Conservation (phyloP, 1,140 invertebrate genomes). For the Eufriesea mexicana region DNA sequence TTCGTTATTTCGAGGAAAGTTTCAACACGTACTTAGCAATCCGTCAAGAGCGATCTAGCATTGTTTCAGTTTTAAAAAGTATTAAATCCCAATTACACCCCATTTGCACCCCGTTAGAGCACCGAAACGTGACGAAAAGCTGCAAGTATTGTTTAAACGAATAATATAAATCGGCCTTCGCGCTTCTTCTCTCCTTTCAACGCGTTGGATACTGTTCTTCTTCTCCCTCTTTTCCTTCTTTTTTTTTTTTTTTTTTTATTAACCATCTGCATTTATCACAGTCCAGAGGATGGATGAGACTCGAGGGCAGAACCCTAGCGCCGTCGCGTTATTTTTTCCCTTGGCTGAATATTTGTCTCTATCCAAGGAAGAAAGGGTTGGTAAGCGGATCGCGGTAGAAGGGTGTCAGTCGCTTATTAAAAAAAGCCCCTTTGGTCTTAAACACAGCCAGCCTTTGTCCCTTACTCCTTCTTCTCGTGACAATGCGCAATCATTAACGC, state of each 20-base stretch:
- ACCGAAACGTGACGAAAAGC: neutral
- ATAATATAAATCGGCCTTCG: conserved; percentile 34
- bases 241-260: conserved; percentile 57
- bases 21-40: no score
- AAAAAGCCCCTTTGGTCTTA: conserved; percentile 60
- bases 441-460: conserved; percentile 58
- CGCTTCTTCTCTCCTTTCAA: conserved; percentile 28
- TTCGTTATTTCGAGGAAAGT: no score
- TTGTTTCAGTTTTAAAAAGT: neutral
- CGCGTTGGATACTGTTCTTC: neutral
- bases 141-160: conserved; percentile 22
- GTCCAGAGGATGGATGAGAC: conserved; percentile 61
- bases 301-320: conserved; percentile 50
- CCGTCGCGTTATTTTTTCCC: conserved; percentile 65
- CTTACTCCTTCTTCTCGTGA: conserved; percentile 53
- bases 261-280: conserved; percentile 67
- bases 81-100: no score
- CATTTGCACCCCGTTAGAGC: no score
- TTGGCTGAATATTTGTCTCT: conserved; percentile 67
- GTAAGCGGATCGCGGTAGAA: conserved; percentile 65
- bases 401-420: conserved; percentile 71
- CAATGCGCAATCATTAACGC: conserved; percentile 69
- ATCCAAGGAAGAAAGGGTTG: conserved; percentile 63
- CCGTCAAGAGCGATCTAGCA: no score
- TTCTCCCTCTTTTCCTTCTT: neutral